These are phyloP conservation scores for Steatocranus sp. DNA, from an alignment of 2,797 vertebrate species.

Conservation along the genomic window DNA sequence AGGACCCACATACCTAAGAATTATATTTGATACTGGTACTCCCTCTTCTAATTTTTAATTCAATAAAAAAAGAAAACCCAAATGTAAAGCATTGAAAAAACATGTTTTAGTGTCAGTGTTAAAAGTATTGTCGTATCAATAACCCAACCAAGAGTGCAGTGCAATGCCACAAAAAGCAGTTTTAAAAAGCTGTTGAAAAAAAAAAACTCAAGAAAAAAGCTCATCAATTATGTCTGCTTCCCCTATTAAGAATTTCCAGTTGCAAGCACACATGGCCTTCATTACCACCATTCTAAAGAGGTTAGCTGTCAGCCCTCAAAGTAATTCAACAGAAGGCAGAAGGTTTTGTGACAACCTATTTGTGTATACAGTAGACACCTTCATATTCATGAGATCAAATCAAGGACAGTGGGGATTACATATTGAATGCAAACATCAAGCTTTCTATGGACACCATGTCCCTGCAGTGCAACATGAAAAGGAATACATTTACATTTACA, in stretches of 20 bases:
- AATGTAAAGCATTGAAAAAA: neutral
- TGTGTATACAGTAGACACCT: neutral
- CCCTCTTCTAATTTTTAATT: neutral
- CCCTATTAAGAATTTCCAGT: neutral
- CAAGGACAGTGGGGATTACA: constrained; percentile 12
- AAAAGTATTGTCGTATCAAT: neutral
- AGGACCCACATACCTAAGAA: neutral
- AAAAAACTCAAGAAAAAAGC: neutral
- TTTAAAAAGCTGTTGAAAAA: neutral
- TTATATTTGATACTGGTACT: neutral
- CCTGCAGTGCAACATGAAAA: constrained; percentile 1
- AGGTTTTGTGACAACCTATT: neutral
- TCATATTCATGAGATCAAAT: constrained; percentile 21
- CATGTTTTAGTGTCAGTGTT: neutral
- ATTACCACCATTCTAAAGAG: neutral
- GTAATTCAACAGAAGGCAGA: constrained; percentile 1
- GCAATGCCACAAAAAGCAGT: neutral
- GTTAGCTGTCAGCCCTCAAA: neutral
- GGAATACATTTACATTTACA: neutral
- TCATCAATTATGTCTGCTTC: neutral
- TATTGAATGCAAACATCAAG: neutral
- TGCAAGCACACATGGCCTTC: neutral
- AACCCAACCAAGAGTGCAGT: neutral
- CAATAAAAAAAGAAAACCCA: neutral
- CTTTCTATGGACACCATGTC: neutral